phyloP scores from a whole-genome alignment of 2,888 invertebrate genomes.

The Drosophila neonasuta region DNA sequence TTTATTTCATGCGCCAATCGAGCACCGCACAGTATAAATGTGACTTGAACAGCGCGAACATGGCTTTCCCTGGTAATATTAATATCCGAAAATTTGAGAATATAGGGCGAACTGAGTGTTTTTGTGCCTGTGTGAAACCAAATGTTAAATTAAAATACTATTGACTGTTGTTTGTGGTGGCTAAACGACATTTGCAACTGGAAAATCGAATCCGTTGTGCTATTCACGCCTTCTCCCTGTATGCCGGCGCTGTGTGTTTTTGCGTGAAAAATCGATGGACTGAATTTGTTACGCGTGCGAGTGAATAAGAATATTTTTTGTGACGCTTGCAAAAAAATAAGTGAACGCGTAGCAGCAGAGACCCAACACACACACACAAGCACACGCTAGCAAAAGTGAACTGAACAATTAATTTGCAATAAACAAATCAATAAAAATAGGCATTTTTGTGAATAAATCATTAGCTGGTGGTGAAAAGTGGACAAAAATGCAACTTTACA shows the following conservation, averaged over 20 bases:
- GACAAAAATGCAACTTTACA: slow-evolving; percentile 41
- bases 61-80: slow-evolving; percentile 87
- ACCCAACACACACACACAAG: slow-evolving; percentile 11
- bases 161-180: slow-evolving; percentile 41
- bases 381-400: slow-evolving; percentile 31
- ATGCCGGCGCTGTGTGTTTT: slow-evolving; percentile 36
- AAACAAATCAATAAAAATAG: slow-evolving; percentile 40
- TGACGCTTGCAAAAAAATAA: slow-evolving; percentile 52
- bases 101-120: slow-evolving; percentile 59
- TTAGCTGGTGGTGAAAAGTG: slow-evolving; percentile 42
- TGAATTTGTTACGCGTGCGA: slow-evolving; percentile 49
- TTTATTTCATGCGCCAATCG: slow-evolving; percentile 59
- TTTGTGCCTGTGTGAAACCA: slow-evolving; percentile 73
- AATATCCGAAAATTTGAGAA: slow-evolving; percentile 75
- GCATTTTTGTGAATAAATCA: slow-evolving; percentile 36
- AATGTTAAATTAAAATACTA: slow-evolving; percentile 80
- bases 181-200: slow-evolving; percentile 37
- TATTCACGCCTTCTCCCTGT: slow-evolving; percentile 12
- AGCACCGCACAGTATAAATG: slow-evolving; percentile 91
- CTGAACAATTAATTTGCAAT: slow-evolving; percentile 29
- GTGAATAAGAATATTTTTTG: slow-evolving; percentile 59
- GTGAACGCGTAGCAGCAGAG: slow-evolving; percentile 53
- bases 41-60: slow-evolving; percentile 84
- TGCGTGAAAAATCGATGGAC: slow-evolving; percentile 60
- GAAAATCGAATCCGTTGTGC: slow-evolving; percentile 27